These are phyloP conservation scores for Tuberolachnus salignus DNA, from an alignment of 2,888 invertebrate genomes.

Conservation along the genomic window DNA sequence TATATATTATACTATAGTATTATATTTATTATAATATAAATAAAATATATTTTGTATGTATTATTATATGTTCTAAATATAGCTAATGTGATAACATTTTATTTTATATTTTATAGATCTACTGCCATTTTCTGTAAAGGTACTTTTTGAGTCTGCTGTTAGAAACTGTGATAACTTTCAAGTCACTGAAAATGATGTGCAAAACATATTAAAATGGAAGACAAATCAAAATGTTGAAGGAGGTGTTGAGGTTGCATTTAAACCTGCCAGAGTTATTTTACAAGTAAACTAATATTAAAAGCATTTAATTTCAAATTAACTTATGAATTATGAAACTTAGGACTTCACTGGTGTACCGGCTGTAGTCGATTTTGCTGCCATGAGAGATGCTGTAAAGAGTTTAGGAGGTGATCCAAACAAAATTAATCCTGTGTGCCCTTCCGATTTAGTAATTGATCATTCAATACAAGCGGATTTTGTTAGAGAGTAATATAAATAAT, in stretches of 20 bases:
- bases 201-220: slow-evolving; percentile 89
- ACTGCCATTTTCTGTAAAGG: slow-evolving; percentile 89
- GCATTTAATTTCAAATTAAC: not conserved
- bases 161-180: slow-evolving; percentile 96
- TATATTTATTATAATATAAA: too few relatives aligned
- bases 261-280: slow-evolving; percentile 92
- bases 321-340: slow-evolving; percentile 63
- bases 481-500: slow-evolving; percentile 67
- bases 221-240: slow-evolving; percentile 71
- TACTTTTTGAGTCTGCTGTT: slow-evolving; percentile 92
- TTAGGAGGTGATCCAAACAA: slow-evolving; percentile 88
- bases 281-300: slow-evolving; percentile 71
- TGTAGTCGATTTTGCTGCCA: slow-evolving; percentile 97
- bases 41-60: too few relatives aligned
- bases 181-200: slow-evolving; percentile 75
- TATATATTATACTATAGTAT: too few relatives aligned
- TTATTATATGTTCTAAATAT: too few relatives aligned
- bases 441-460: slow-evolving; percentile 97
- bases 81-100: too few relatives aligned
- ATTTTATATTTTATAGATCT: slow-evolving; percentile 66
- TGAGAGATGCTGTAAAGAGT: slow-evolving; percentile 90
- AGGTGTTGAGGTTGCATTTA: slow-evolving; percentile 92
- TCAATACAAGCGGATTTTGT: slow-evolving; percentile 96
- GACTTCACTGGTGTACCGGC: slow-evolving; percentile 97
- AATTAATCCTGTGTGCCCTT: slow-evolving; percentile 96